These are phyloP conservation scores for Hypotaenidia okinawae DNA, from an alignment of 2,797 vertebrate genomes.

Conservation along the genomic window DNA sequence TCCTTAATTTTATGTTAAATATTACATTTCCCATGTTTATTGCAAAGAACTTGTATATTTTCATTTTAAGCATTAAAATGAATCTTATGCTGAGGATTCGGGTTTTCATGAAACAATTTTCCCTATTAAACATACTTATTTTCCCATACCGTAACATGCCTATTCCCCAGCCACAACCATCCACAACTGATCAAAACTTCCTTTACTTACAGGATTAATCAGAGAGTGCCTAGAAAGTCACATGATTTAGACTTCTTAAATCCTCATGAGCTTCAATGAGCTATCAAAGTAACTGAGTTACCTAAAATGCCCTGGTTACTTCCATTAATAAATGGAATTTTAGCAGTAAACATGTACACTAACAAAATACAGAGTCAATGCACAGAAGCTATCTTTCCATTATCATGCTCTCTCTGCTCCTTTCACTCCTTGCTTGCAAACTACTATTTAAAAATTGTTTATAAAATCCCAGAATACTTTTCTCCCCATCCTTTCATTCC, in stretches of 20 bases:
- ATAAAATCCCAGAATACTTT: not conserved
- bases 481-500: rapidly evolving
- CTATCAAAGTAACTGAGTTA: not conserved
- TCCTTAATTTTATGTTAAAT: no score
- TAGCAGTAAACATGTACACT: not conserved
- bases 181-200: not conserved
- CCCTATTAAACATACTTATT: not conserved
- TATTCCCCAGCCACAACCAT: not conserved
- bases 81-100: not conserved
- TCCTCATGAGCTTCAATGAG: not conserved
- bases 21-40: not conserved
- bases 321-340: not conserved
- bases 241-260: not conserved
- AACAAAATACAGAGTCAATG: not conserved
- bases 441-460: not conserved
- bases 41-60: not conserved
- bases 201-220: not conserved
- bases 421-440: not conserved
- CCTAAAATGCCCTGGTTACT: not conserved
- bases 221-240: not conserved
- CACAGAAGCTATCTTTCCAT: not conserved
- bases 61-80: not conserved
- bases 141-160: not conserved
- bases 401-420: not conserved
- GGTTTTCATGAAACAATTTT: not conserved